Evolutionary conservation across 2,888 invertebrate genomes (phyloP), one percentile per base, ranked within the genome.

Genomic region (Agrenia bidenticulata): DNA sequence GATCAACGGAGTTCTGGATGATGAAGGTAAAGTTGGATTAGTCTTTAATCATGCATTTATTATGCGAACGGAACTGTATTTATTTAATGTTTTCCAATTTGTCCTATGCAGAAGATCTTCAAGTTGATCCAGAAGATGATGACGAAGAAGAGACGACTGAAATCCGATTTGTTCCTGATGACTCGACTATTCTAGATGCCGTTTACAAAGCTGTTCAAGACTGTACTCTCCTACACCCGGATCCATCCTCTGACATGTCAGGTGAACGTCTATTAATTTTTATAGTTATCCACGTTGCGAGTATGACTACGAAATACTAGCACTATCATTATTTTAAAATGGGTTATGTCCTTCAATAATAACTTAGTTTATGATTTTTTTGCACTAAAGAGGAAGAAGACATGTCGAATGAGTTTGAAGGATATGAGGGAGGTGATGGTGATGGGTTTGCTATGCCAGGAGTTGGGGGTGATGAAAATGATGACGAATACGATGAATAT

Each of bases 201-300:
- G 87, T 92, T 83, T 92, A 88, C 79, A 83, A 86, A 77, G 86
- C 89, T 7, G 86, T 92, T 84, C 86, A 84, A 70, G 84, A 87
- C 50, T 91, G 92, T 77, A 91, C 92, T 80, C 85, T 86, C 17
- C 81, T 92, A 66, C 89, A 92, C 82, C 92, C 91, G 2, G 90
- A 91, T 79, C 87, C 88, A 13, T 83, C 84, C 50, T 88, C 89
- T 61, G 85, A 81, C 68, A 79, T 81, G 72, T 81, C 82, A 70
- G 82, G 45, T 15, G 15, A 13, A 19, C 60, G 7, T 13, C 13
- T 56, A 21, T 56, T 56, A 17, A 13, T 2, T 15, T 23, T 21
- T 45, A 11, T 5, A 24, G 11, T 17, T 24, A 15, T 59, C 2
- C 15, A n/a, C n/a, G n/a, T n/a, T n/a, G n/a, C n/a, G n/a, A n/a